phyloP scores from a whole-genome alignment of 2,113 vertebrate genomes.

The Climacteris rufus region DNA sequence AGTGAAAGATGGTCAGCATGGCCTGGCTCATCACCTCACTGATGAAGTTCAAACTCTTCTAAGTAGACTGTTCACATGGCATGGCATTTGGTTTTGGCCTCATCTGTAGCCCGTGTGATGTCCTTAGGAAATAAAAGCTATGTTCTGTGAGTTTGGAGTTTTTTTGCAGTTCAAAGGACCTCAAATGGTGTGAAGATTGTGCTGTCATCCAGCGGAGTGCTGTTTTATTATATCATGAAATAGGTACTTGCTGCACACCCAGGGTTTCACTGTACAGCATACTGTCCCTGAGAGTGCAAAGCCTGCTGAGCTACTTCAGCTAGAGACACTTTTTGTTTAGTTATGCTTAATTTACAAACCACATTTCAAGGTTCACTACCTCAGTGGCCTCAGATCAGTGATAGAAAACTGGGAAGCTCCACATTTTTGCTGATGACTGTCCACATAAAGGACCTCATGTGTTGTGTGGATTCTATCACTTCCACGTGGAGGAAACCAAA shows the following conservation, averaged over 20 bases:
- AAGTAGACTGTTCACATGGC: background rate
- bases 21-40: background rate
- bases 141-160: background rate
- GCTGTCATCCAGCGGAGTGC: background rate
- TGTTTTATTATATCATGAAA: background rate
- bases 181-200: background rate
- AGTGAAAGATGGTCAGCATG: background rate
- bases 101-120: background rate
- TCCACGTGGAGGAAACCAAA: background rate
- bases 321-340: background rate
- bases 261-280: background rate
- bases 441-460: background rate
- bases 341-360: rapidly evolving
- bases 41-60: background rate
- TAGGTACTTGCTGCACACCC: background rate
- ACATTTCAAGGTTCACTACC: background rate
- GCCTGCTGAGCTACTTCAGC: background rate
- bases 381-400: background rate
- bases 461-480: background rate
- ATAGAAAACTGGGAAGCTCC: background rate
- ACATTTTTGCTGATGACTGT: background rate
- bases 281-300: background rate
- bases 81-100: background rate
- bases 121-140: background rate
- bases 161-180: background rate